Evolutionary conservation across 2,113 vertebrate genomes (phyloP).

Genomic region (Pelodiscus sinensis): DNA sequence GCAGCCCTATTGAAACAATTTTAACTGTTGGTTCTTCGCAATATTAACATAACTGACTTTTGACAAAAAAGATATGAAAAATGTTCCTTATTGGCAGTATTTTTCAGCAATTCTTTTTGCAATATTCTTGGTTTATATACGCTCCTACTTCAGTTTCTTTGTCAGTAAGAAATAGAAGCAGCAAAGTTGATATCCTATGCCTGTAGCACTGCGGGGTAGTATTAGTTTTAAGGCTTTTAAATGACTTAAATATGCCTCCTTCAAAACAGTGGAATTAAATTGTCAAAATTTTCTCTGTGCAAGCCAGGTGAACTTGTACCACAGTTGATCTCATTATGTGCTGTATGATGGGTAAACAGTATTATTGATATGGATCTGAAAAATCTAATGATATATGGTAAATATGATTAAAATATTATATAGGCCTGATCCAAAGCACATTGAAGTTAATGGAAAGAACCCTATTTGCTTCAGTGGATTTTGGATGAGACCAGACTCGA

Average conservation of each 20-base stretch:
- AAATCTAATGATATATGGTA: background rate
- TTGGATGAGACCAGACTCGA: background rate
- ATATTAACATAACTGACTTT: background rate
- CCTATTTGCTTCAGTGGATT: background rate
- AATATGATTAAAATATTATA: background rate
- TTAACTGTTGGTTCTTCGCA: background rate
- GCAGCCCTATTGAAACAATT: background rate
- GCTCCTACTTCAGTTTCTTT: background rate
- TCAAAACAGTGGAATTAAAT: background rate
- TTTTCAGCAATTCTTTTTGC: background rate
- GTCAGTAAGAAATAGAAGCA: background rate
- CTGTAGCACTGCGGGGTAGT: background rate
- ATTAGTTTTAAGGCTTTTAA: background rate
- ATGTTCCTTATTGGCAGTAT: background rate
- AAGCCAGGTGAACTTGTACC: background rate
- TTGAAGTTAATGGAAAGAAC: background rate
- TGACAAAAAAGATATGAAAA: background rate
- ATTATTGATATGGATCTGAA: background rate
- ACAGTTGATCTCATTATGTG: background rate
- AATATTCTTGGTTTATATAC: background rate
- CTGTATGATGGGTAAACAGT: background rate
- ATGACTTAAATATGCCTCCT: no score
- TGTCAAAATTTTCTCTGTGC: background rate
- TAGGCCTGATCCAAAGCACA: background rate
- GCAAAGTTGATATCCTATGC: background rate